Percentiles rank a stretch among this genome's conserved stretches.
phyloP scores from a whole-genome alignment of 2,888 invertebrate species.

The Drosophila macrospina region DNA sequence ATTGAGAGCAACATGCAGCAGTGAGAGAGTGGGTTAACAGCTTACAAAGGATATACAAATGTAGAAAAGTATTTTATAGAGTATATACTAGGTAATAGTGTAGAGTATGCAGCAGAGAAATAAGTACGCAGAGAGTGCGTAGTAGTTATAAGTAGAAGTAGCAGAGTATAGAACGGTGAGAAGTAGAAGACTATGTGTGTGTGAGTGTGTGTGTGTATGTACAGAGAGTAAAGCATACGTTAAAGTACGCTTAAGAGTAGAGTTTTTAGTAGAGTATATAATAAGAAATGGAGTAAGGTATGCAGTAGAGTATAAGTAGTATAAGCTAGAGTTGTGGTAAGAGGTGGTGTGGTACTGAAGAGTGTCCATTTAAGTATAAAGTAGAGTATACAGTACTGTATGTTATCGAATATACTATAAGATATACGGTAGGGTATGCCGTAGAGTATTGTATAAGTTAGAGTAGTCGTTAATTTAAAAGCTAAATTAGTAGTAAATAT shows the following conservation, averaged over 20 bases:
- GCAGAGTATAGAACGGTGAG: too few species aligned
- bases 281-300: neutral
- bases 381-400: neutral
- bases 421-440: neutral
- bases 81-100: neutral
- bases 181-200: too few species aligned
- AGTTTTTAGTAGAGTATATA: too few species aligned
- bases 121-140: too few species aligned
- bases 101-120: neutral
- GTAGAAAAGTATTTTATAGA: neutral
- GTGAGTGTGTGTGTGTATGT: too few species aligned
- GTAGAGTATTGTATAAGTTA: neutral
- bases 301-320: neutral
- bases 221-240: too few species aligned
- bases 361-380: neutral
- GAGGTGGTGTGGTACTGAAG: too few species aligned
- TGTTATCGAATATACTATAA: neutral
- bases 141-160: too few species aligned
- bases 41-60: neutral
- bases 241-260: too few species aligned
- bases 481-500: too few species aligned
- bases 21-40: neutral
- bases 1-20: neutral
- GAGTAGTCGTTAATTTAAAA: too few species aligned
- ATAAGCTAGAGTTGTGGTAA: too few species aligned